phyloP scores from a whole-genome alignment of 2,888 invertebrate species.

The Rosalia funebris region DNA sequence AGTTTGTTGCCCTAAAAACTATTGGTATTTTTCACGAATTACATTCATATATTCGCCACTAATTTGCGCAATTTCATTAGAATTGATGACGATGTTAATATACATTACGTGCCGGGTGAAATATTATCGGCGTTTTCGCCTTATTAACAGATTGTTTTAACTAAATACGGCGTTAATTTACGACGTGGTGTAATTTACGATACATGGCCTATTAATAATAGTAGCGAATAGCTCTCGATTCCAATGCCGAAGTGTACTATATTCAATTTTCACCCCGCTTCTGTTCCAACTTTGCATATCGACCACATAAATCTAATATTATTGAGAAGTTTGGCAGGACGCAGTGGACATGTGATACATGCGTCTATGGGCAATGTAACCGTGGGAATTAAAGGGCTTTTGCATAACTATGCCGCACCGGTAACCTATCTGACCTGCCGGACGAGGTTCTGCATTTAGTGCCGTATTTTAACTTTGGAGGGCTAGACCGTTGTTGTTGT shows the following conservation, averaged over 20 bases:
- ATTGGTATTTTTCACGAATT: no score
- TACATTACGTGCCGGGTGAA: no score
- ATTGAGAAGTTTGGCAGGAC: slow-evolving; percentile 29
- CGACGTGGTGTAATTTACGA: no score
- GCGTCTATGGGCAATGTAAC: slow-evolving; percentile 22
- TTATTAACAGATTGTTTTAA: no score
- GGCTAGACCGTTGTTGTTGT: no score
- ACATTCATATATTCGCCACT: no score
- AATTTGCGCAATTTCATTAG: no score
- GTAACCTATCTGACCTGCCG: slow-evolving; percentile 24
- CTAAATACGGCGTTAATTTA: no score
- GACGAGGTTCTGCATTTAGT: slow-evolving; percentile 14
- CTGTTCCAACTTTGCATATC: slow-evolving; percentile 23
- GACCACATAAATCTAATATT: slow-evolving; percentile 27
- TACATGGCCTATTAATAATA: slow-evolving; percentile 15
- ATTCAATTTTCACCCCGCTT: slow-evolving; percentile 26
- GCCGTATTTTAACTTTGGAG: neutral
- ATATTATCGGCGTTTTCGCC: no score
- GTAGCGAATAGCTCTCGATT: slow-evolving; percentile 15
- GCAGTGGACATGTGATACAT: slow-evolving; percentile 25
- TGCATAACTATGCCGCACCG: slow-evolving; percentile 26
- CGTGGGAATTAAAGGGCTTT: slow-evolving; percentile 30
- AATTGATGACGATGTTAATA: no score
- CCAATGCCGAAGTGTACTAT: slow-evolving; percentile 4
- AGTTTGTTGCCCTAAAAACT: no score